Evolutionary conservation across 2,888 invertebrate species (phyloP), one percentile per base, ranked within the genome.

Genomic region (Melieria picta): DNA sequence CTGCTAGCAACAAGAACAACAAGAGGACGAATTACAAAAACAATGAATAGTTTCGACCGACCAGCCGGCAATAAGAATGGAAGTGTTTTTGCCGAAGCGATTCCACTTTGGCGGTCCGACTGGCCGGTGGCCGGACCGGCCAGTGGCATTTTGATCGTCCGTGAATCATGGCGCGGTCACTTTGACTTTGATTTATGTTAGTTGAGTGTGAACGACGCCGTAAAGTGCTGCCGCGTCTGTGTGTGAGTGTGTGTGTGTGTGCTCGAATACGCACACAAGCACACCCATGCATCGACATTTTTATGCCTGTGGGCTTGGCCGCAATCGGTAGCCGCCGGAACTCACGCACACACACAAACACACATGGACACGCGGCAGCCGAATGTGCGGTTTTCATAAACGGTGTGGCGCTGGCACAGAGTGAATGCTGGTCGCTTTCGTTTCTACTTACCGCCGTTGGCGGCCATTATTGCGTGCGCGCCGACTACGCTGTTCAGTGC

Each of bases 171-270:
- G 66, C 56, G 56, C 66, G 66, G 47, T 66, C 68, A 62, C 55
- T 55, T 55, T 69, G 68, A 62, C 68, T 69, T 69, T 69, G 68
- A 69, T 69, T 69, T 69, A 69, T 69, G 68, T 52, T 62, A 55
- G 61, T 69, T 61, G 68, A 69, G 62, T 69, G 68, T 62, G 62
- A 69, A 62, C 61, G 68, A 69, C 62, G 62, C 62, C 62, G 55
- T 69, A 62, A 69, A 69, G 62, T 61, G 61, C 55, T 48, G 47
- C 66, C 48, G 48, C 30, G 30, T 30, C 30, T 30, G 30, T 30
- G 30, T 30, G 30, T 30, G 30, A 3, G 30, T 16, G 30, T 30
- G 30, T 30, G 30, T 30, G 30, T 30, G 30, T 30, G 30, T 30
- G 30, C 30, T 30, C 30, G 3, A 30, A 30, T 30, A 30, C 30